These are phyloP conservation scores for Mungos mungo DNA, from an alignment of 2,113 vertebrate species.

Conservation along the genomic window DNA sequence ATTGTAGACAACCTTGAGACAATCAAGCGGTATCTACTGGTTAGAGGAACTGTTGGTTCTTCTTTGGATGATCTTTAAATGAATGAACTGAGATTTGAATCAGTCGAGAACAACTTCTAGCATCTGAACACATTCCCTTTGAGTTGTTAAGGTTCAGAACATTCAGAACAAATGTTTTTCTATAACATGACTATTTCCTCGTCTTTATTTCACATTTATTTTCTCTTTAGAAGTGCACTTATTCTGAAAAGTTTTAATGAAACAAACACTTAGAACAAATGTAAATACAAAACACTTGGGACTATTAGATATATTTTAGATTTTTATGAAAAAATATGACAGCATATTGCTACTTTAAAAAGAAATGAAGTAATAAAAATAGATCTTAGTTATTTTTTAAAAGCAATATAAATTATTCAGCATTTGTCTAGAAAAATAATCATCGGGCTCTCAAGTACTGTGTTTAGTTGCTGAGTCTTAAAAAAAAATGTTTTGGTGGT, in stretches of 20 bases:
- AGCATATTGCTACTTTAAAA: constrained; percentile 63
- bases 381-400: constrained; percentile 57
- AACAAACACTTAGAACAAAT: constrained; percentile 65
- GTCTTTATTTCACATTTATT: constrained; percentile 62
- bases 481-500: constrained; percentile 60
- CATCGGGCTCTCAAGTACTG: background rate
- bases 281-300: constrained; percentile 53
- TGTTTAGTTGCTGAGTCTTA: constrained; percentile 49
- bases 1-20: constrained; percentile 32
- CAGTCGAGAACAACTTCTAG: background rate
- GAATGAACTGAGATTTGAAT: constrained; percentile 1
- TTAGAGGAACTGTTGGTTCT: background rate
- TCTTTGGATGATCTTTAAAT: background rate
- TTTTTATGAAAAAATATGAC: constrained; percentile 71
- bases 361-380: constrained; percentile 61
- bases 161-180: constrained; percentile 41
- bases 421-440: constrained; percentile 63
- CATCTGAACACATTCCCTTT: background rate
- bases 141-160: constrained; percentile 51
- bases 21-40: background rate
- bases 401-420: constrained; percentile 66
- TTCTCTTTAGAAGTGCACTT: constrained; percentile 79
- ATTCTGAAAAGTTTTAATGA: constrained; percentile 69
- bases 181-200: constrained; percentile 28
- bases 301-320: constrained; percentile 71